Base-by-base conservation (phyloP, 2,888 invertebrate species). In the Eutolmus rufibarbis region DNA sequence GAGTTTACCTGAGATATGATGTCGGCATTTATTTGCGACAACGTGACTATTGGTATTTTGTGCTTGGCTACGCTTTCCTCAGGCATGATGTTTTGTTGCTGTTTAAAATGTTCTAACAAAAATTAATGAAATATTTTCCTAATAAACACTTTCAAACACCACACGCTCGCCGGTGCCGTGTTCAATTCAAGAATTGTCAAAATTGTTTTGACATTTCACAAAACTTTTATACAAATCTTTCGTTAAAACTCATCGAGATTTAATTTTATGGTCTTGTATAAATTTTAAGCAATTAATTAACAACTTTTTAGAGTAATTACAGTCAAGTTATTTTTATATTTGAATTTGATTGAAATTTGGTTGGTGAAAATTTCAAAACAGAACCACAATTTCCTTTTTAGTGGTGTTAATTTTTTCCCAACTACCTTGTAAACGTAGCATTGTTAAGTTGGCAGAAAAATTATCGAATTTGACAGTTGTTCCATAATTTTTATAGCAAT, bases 11-110 rank as follows among this genome's bases (percentile, higher is more conserved):
- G 96, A 89, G 98, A 98, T 90, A 98, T 96, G 91, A 96, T 94
- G 92, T 98, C 98, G 0, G 97, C 94, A 92, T 97, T 97, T 86
- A 98, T 97, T 93, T 98, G 98, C 88, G 97, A 96, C 40, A 98
- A 95, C 0, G 98, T 98, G 0, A 92, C 90, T 0, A 90, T 89
- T 3, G 90, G 90, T 0, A 90, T 66, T 74, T 91, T 91, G 40
- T 74, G 74, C 19, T 84, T 84, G 5, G 19, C 19, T 0, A 9
- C 37, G 4, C 5, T 66, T 23, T 66, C 66, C 3, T 66, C 66
- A 66, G 66, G 23, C 66, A 66, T 66, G 66, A 23, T 66, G 23
- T 14, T 8, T 23, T 23, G 28, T 12, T 66, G 28, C 28, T 9
- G 2, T 28, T 66, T 8, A 12, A 12, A 66, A 4, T 14, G 8